Percentiles rank a stretch among this genome's conserved stretches.
Conservation (phyloP, 2,888 invertebrate species). For the Therioaphis trifolii region DNA sequence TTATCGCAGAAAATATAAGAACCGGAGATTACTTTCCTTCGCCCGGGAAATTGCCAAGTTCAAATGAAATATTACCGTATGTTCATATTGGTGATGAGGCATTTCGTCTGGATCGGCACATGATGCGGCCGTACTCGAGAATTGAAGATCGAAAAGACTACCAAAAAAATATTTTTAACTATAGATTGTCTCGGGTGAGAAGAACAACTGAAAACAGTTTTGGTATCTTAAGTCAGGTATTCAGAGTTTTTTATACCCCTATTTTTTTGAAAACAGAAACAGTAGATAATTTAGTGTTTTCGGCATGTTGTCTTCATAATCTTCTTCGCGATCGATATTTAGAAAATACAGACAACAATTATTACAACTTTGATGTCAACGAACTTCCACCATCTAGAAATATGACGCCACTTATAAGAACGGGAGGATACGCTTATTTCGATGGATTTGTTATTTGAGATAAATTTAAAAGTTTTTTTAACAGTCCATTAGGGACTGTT, state of each 20-base stretch:
- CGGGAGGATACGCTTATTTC: background rate
- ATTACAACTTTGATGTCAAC: background rate
- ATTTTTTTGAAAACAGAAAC: background rate
- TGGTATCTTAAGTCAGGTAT: background rate
- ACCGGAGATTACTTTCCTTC: too few species aligned
- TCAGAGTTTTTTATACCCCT: slow-evolving; percentile 4
- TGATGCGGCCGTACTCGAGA: slow-evolving; percentile 8
- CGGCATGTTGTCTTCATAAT: slow-evolving; percentile 16
- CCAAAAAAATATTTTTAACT: background rate
- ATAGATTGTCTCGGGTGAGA: background rate
- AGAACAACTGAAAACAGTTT: slow-evolving; percentile 7
- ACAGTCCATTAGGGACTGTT: background rate
- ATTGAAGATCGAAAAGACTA: background rate
- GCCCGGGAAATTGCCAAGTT: too few species aligned
- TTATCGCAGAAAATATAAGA: too few species aligned
- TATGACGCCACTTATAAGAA: background rate
- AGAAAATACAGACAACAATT: slow-evolving; percentile 13
- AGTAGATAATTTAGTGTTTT: background rate
- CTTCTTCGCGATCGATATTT: background rate
- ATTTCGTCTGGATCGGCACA: slow-evolving; percentile 8
- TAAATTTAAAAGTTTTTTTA: background rate
- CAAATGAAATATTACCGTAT: background rate
- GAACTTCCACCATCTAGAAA: background rate
- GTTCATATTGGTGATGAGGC: background rate
- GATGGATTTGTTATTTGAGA: background rate